Conservation (phyloP, 2,888 invertebrate species). For the Idaea straminata region DNA sequence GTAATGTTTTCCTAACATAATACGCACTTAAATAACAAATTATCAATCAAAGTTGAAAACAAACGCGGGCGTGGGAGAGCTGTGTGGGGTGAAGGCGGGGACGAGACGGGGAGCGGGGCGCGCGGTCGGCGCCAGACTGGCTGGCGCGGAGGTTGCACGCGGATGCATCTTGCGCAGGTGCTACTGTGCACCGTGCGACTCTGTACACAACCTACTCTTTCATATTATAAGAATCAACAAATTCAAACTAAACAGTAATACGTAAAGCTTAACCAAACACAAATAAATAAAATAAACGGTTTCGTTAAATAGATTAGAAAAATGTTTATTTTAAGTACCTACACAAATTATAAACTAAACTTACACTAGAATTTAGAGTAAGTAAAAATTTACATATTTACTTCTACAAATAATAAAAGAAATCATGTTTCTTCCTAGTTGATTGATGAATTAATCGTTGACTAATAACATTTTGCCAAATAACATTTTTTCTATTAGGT, state of each 20-base stretch:
- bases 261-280: too few species aligned
- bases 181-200: slow-evolving; percentile 26
- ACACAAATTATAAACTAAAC: too few species aligned
- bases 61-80: slow-evolving; percentile 62
- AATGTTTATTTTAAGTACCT: too few species aligned
- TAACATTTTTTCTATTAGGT: neutral
- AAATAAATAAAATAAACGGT: too few species aligned
- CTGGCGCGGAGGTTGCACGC: slow-evolving; percentile 69
- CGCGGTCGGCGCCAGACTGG: slow-evolving; percentile 71
- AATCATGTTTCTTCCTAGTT: too few species aligned
- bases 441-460: neutral
- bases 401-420: too few species aligned
- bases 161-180: slow-evolving; percentile 67
- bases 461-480: neutral
- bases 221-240: too few species aligned
- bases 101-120: slow-evolving; percentile 30
- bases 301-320: too few species aligned
- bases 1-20: slow-evolving; percentile 56
- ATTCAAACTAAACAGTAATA: too few species aligned
- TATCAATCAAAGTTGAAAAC: slow-evolving; percentile 80
- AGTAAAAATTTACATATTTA: too few species aligned
- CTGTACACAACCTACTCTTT: neutral
- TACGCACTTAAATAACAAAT: slow-evolving; percentile 75
- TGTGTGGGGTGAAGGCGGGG: slow-evolving; percentile 27
- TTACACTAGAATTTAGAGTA: too few species aligned